A percentile compares a stretch with the other conserved stretches of the same genome.
Conservation (phyloP, 2,797 vertebrate genomes). For the Diceros bicornis region DNA sequence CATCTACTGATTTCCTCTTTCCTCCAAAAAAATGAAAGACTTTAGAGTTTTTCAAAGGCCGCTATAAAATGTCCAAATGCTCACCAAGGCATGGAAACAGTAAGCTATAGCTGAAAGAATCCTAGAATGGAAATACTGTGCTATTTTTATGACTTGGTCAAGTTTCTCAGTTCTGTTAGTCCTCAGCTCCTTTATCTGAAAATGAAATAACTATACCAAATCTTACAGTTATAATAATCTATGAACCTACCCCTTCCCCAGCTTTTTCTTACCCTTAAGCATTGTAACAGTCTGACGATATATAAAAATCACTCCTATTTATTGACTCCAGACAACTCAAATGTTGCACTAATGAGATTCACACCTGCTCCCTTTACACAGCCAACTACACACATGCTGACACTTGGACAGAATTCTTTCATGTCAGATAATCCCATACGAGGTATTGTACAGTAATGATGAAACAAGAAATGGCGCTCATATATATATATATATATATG, state of each 20-base stretch:
- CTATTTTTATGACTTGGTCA: not conserved
- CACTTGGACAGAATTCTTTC: not conserved
- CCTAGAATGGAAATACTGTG: not conserved
- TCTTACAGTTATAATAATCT: not conserved
- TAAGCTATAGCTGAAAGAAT: not conserved
- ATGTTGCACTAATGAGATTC: conserved; percentile 13
- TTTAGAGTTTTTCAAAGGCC: not conserved
- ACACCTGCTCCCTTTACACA: not conserved
- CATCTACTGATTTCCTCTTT: not conserved
- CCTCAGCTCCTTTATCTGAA: conserved; percentile 42
- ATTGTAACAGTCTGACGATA: conserved; percentile 7
- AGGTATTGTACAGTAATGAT: not conserved
- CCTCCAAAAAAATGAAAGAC: not conserved
- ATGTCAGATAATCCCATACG: not conserved
- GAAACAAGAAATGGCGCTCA: not conserved
- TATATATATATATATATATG: not conserved
- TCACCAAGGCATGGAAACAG: not conserved
- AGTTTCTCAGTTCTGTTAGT: not conserved
- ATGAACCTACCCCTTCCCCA: not conserved
- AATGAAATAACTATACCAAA: conserved; percentile 4
- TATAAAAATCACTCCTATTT: conserved; percentile 40
- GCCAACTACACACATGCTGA: not conserved
- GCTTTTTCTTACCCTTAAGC: not conserved
- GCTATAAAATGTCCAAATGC: not conserved
- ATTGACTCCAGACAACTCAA: conserved; percentile 17